Evolutionary conservation across 2,888 invertebrate genomes (phyloP).

Genomic region (Linnaemya vulpina): DNA sequence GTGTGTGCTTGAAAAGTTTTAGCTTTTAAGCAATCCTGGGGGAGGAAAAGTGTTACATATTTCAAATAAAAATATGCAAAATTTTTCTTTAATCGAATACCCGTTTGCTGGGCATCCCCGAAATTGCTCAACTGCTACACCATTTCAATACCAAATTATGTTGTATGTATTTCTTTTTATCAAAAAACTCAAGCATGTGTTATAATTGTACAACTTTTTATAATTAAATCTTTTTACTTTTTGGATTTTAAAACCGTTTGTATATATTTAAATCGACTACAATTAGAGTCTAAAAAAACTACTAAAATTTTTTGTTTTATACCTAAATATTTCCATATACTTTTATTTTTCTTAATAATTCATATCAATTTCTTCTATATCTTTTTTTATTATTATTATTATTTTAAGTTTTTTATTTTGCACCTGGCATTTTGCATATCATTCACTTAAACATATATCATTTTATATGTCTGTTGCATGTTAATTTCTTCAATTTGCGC

Average conservation of each 20-base stretch:
- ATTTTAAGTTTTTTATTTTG: conserved; percentile 23
- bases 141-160: neutral
- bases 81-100: too few relatives aligned
- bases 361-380: conserved; percentile 62
- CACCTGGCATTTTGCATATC: conserved; percentile 59
- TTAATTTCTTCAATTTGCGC: conserved; percentile 42
- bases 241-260: conserved; percentile 17
- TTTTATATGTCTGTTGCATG: neutral
- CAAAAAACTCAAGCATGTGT: conserved; percentile 46
- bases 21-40: neutral
- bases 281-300: conserved; percentile 56
- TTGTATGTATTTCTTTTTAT: conserved; percentile 3
- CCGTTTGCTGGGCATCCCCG: too few relatives aligned
- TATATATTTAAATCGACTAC: conserved; percentile 52
- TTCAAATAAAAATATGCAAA: neutral
- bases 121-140: conserved; percentile 5
- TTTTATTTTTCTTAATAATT: conserved; percentile 17
- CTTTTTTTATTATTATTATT: too few relatives aligned
- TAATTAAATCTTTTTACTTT: conserved; percentile 13
- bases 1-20: neutral
- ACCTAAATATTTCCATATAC: neutral
- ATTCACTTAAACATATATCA: neutral
- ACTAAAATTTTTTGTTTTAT: conserved; percentile 39
- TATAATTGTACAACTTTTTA: conserved; percentile 27
- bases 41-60: neutral